Percentiles rank a stretch among this genome's conserved stretches.
Evolutionary conservation across 2,888 invertebrate species (phyloP).

Genomic region (Thelaira solivaga): DNA sequence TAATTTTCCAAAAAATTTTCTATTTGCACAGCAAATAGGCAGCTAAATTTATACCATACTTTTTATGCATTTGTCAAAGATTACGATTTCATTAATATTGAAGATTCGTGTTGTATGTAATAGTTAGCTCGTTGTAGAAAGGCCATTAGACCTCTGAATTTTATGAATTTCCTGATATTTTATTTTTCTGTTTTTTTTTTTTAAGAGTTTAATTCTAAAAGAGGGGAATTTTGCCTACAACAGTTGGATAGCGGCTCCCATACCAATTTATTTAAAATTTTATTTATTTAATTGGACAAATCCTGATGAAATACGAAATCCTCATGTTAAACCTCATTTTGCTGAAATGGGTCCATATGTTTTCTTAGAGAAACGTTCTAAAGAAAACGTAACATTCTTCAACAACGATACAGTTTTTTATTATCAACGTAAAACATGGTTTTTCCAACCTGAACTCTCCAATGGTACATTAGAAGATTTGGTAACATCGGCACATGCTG

Average conservation of each 20-base stretch:
- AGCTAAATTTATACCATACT: too few relatives aligned
- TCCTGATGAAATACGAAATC: constrained; percentile 79
- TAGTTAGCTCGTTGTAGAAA: too few relatives aligned
- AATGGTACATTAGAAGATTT: constrained; percentile 83
- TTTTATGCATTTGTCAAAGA: too few relatives aligned
- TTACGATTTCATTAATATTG: too few relatives aligned
- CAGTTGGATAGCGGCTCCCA: constrained; percentile 88
- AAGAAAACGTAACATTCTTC: constrained; percentile 81
- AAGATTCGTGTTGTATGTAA: too few relatives aligned
- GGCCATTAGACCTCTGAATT: too few relatives aligned
- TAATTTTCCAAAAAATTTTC: too few relatives aligned
- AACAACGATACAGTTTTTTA: constrained; percentile 87
- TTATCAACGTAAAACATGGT: constrained; percentile 85
- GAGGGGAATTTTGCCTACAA: constrained; percentile 82
- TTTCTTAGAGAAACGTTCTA: constrained; percentile 77
- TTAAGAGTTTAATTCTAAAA: constrained; percentile 82
- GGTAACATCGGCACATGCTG: constrained; percentile 86
- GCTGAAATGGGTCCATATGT: constrained; percentile 82
- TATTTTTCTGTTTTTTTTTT: not conserved
- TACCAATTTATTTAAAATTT: constrained; percentile 88
- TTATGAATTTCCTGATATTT: not conserved
- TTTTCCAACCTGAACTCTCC: constrained; percentile 83
- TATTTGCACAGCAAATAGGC: too few relatives aligned
- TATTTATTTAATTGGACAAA: constrained; percentile 90
- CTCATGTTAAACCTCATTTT: constrained; percentile 80